Evolutionary conservation across 2,797 vertebrate species (phyloP).

Genomic region (Acanthurus lineatus): DNA sequence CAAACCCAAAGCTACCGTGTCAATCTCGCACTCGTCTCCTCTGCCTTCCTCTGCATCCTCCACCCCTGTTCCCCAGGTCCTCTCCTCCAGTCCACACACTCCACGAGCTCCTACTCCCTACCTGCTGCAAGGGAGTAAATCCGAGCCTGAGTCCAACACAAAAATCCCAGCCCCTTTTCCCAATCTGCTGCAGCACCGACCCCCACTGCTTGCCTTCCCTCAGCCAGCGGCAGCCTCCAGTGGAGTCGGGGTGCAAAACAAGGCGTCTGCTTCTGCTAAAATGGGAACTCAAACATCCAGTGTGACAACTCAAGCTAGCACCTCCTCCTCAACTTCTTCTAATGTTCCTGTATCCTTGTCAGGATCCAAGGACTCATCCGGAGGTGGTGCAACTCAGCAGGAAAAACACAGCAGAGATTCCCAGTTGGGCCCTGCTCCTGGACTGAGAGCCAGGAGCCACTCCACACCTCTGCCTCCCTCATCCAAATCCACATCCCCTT

Average conservation of each 20-base stretch:
- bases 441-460: slow-evolving; percentile 92
- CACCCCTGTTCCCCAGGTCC: slow-evolving; percentile 83
- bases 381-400: slow-evolving; percentile 72
- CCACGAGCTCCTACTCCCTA: slow-evolving; percentile 89
- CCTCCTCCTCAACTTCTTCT: slow-evolving; percentile 79
- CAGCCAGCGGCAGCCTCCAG: slow-evolving; percentile 89
- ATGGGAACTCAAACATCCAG: slow-evolving; percentile 78
- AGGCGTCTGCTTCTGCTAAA: slow-evolving; percentile 77
- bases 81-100: slow-evolving; percentile 86
- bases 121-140: slow-evolving; percentile 84
- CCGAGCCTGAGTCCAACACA: slow-evolving; percentile 83
- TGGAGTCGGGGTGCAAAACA: slow-evolving; percentile 86
- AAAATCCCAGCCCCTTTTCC: slow-evolving; percentile 95
- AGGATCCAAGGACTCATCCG: slow-evolving; percentile 81
- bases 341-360: slow-evolving; percentile 80
- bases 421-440: slow-evolving; percentile 83
- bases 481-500: slow-evolving; percentile 88
- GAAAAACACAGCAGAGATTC: slow-evolving; percentile 86
- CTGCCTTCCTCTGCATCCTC: slow-evolving; percentile 84
- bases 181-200: slow-evolving; percentile 93
- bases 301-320: slow-evolving; percentile 74
- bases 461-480: slow-evolving; percentile 93
- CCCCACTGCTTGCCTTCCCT: slow-evolving; percentile 92
- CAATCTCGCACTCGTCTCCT: slow-evolving; percentile 86
- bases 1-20: slow-evolving; percentile 85